phyloP scores from a whole-genome alignment of 2,113 vertebrate genomes.

The Maccullochella peelii region DNA sequence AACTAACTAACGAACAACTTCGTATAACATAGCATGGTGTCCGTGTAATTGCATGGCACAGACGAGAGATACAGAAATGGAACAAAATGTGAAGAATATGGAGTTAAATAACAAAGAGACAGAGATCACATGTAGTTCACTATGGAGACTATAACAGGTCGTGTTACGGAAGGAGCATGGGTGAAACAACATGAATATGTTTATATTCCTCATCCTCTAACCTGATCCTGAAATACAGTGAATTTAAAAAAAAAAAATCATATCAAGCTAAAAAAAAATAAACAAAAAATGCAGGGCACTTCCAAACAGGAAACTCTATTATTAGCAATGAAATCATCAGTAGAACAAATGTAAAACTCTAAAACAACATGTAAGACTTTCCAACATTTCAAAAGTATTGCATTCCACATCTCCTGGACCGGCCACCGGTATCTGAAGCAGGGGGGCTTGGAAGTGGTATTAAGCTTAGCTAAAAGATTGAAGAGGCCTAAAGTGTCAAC shows the following conservation, averaged over 20 bases:
- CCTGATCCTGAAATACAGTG: not conserved
- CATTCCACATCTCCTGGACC: constrained; percentile 32
- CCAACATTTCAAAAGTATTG: constrained; percentile 67
- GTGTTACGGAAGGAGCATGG: not conserved
- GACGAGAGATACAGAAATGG: constrained; percentile 13
- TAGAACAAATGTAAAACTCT: constrained; percentile 34
- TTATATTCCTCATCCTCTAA: constrained; percentile 2
- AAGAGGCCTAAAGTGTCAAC: constrained; percentile 59
- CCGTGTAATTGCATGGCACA: constrained; percentile 6
- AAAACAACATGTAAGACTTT: constrained; percentile 54
- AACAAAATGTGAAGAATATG: constrained; percentile 15
- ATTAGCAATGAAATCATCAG: constrained; percentile 37
- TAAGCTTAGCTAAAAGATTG: constrained; percentile 52
- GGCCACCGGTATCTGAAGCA: constrained; percentile 30
- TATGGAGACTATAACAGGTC: not conserved
- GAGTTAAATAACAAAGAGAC: constrained; percentile 8
- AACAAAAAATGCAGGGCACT: not conserved
- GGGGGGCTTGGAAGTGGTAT: constrained; percentile 32
- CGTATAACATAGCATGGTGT: too few species aligned
- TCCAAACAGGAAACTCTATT: constrained; percentile 24
- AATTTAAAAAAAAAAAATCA: not conserved
- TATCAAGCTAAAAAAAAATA: not conserved
- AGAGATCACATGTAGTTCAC: constrained; percentile 4
- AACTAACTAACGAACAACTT: too few species aligned
- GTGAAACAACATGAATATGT: not conserved